Evolutionary conservation across 2,113 vertebrate genomes (phyloP).

Genomic region (Syrmaticus mikado): DNA sequence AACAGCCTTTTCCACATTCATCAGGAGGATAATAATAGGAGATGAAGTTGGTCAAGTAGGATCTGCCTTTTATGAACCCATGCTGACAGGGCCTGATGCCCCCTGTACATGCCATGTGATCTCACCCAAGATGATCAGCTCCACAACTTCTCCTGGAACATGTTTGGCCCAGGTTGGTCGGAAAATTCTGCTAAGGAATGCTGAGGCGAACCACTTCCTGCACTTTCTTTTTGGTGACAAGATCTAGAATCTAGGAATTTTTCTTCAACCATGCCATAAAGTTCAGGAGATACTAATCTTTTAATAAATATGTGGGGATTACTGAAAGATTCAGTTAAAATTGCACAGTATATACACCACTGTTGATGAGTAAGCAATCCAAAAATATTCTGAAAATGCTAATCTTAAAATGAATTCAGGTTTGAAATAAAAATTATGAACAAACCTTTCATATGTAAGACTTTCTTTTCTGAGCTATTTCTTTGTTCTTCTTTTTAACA

Average conservation of each 20-base stretch:
- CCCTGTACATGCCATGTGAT: no score
- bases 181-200: neutral
- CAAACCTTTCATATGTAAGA: accelerated
- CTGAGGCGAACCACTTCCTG: neutral
- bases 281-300: neutral
- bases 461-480: accelerated
- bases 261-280: neutral
- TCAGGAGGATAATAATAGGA: no score
- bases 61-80: no score
- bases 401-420: neutral
- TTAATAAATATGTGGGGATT: neutral
- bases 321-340: neutral
- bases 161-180: neutral
- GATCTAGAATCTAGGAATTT: neutral
- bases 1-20: no score
- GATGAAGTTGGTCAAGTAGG: no score
- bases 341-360: neutral
- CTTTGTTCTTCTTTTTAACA: neutral
- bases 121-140: no score
- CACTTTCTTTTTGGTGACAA: neutral
- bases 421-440: accelerated
- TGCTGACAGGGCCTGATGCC: no score
- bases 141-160: no score
- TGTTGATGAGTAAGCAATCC: neutral
- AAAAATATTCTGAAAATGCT: accelerated